These are phyloP conservation scores for Drosophila pachea DNA, from an alignment of 1,140 invertebrate species.

Conservation along the genomic window DNA sequence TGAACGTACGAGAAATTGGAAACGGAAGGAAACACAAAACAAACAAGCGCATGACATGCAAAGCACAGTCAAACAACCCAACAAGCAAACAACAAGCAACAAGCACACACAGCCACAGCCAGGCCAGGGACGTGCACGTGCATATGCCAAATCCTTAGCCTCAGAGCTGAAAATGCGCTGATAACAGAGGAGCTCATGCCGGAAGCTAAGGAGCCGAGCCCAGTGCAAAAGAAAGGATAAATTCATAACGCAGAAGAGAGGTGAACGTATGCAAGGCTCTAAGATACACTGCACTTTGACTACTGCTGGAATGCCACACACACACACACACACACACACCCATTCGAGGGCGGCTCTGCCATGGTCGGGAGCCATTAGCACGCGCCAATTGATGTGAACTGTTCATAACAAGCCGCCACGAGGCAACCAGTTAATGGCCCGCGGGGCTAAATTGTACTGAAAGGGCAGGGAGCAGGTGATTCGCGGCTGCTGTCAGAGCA, in stretches of 20 bases:
- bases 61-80: slow-evolving; percentile 59
- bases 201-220: slow-evolving; percentile 45
- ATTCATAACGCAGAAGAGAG: neutral
- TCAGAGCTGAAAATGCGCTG: slow-evolving; percentile 64
- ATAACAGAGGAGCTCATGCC: slow-evolving; percentile 69
- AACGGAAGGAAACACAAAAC: slow-evolving; percentile 72
- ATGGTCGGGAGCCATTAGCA: slow-evolving; percentile 46
- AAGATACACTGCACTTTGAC: no score
- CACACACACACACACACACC: neutral
- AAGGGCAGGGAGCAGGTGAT: neutral
- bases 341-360: slow-evolving; percentile 21
- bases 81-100: slow-evolving; percentile 10
- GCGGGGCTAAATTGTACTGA: neutral
- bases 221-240: neutral
- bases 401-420: slow-evolving; percentile 58
- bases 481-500: slow-evolving; percentile 9
- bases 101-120: slow-evolving; percentile 10
- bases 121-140: slow-evolving; percentile 14
- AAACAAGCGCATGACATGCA: slow-evolving; percentile 76
- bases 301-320: slow-evolving; percentile 15
- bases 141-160: slow-evolving; percentile 10
- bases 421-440: slow-evolving; percentile 6
- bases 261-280: neutral
- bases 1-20: slow-evolving; percentile 67
- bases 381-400: slow-evolving; percentile 63